phyloP scores from a whole-genome alignment of 2,113 vertebrate genomes.

The Monarcha castaneiventris region DNA sequence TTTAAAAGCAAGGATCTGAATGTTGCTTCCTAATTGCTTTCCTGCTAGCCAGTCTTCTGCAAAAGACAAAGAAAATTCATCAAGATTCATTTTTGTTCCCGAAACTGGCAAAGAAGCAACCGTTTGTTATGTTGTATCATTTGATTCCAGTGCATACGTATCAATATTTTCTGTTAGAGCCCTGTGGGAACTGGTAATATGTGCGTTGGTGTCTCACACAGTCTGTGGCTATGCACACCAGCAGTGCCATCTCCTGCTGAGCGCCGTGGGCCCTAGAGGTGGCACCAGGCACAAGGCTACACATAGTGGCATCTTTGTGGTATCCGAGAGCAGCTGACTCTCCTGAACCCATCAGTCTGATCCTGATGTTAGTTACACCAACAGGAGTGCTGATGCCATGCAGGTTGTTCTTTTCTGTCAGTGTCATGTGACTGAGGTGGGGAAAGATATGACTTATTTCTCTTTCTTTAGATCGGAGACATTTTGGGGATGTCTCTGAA shows the following conservation, averaged over 20 bases:
- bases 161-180: neutral
- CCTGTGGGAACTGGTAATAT: neutral
- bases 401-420: neutral
- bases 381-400: neutral
- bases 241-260: neutral
- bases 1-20: neutral
- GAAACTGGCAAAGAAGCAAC: neutral
- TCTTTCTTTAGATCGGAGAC: neutral
- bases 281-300: neutral
- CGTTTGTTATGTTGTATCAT: neutral
- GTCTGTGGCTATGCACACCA: neutral
- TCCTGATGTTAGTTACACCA: neutral
- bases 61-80: neutral
- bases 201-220: fast-evolving
- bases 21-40: neutral
- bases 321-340: neutral
- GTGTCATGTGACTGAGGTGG: neutral
- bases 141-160: neutral
- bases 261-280: neutral
- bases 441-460: neutral
- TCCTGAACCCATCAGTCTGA: neutral
- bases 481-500: neutral
- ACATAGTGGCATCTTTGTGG: neutral
- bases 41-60: neutral
- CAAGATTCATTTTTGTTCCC: neutral